Conservation (phyloP, 1,140 invertebrate genomes). For the Lerema accius region DNA sequence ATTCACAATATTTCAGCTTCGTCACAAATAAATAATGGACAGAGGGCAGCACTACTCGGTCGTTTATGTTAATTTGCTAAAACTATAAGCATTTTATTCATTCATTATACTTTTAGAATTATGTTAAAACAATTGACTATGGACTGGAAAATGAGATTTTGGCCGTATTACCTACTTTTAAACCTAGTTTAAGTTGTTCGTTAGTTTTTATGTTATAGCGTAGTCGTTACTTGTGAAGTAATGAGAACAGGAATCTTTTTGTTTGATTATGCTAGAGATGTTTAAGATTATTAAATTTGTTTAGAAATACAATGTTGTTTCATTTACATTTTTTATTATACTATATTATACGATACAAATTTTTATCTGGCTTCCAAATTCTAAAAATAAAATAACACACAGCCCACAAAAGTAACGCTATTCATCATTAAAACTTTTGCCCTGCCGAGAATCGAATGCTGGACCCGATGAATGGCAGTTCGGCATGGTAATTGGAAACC, state of each 20-base stretch:
- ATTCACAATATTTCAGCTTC: too few relatives aligned
- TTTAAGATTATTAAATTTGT: constrained; percentile 62
- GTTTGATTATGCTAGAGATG: constrained; percentile 61
- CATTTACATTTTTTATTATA: too few relatives aligned
- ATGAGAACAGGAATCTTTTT: constrained; percentile 53
- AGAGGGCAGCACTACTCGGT: background rate
- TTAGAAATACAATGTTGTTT: constrained; percentile 42
- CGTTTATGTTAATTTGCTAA: constrained; percentile 3
- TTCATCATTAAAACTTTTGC: too few relatives aligned
- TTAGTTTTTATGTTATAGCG: constrained; percentile 19
- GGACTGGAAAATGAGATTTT: constrained; percentile 41
- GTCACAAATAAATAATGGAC: too few relatives aligned
- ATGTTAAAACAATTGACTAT: constrained; percentile 14
- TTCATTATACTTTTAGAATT: background rate
- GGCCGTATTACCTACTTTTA: constrained; percentile 35
- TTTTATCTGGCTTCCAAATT: too few relatives aligned
- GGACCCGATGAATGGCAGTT: too few relatives aligned
- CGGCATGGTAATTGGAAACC: too few relatives aligned
- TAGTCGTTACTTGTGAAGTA: constrained; percentile 63
- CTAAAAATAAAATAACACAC: too few relatives aligned
- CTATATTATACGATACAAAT: too few relatives aligned
- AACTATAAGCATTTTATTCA: background rate
- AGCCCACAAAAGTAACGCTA: too few relatives aligned
- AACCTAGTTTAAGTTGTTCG: constrained; percentile 32
- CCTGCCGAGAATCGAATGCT: too few relatives aligned